Conservation (phyloP, 2,797 vertebrate species). For the Acanthurus tractus region DNA sequence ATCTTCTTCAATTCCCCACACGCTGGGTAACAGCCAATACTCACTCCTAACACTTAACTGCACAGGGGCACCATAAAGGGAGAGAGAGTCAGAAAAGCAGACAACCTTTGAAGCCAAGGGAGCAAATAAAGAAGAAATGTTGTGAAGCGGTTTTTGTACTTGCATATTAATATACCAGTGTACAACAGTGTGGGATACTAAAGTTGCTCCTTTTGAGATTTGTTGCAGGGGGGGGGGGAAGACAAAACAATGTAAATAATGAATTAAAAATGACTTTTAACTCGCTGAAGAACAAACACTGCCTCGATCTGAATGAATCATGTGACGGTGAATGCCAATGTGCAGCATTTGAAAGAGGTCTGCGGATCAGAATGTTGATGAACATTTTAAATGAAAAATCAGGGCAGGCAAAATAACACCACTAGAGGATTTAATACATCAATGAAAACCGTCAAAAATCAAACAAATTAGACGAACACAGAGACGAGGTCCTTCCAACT, state of each 20-base stretch:
- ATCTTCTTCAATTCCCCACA: conserved; percentile 64
- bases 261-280: conserved; percentile 49
- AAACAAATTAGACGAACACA: too few relatives aligned
- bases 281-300: conserved; percentile 24
- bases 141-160: conserved; percentile 34
- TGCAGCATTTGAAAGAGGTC: too few relatives aligned
- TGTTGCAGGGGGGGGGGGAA: conserved; percentile 15
- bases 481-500: too few relatives aligned
- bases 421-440: too few relatives aligned
- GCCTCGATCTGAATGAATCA: conserved; percentile 17
- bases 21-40: conserved; percentile 56
- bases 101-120: conserved; percentile 8
- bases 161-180: conserved; percentile 57
- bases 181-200: conserved; percentile 30
- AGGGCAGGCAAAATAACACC: too few relatives aligned
- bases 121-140: conserved; percentile 18
- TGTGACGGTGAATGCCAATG: background rate
- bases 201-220: conserved; percentile 39
- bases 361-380: too few relatives aligned
- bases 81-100: conserved; percentile 6
- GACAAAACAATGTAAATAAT: conserved; percentile 71
- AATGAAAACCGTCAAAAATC: too few relatives aligned
- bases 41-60: conserved; percentile 49
- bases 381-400: too few relatives aligned
- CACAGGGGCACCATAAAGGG: conserved; percentile 17